Conservation (phyloP, 2,113 vertebrate species). For the Triplophysa dalaica region DNA sequence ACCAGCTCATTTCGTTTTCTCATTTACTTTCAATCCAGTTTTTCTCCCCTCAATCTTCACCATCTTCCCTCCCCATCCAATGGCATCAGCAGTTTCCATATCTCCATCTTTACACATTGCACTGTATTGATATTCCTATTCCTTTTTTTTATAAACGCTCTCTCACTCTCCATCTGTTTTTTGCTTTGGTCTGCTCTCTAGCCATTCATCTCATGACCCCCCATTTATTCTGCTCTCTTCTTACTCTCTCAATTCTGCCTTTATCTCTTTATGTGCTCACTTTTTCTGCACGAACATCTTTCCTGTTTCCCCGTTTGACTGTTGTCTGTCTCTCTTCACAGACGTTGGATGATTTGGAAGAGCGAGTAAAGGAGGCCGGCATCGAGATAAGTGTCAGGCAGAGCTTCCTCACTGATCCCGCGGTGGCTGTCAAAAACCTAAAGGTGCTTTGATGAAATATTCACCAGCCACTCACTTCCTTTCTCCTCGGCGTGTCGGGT, state of each 20-base stretch:
- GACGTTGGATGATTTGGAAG: conserved; percentile 92
- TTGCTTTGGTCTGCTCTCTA: background rate
- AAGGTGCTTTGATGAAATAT: conserved; percentile 80
- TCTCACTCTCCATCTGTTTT: background rate
- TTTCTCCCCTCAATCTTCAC: background rate
- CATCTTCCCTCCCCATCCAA: background rate
- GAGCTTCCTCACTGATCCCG: conserved; percentile 94
- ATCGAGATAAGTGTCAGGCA: conserved; percentile 95
- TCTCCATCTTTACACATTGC: too few relatives aligned
- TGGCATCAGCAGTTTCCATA: background rate
- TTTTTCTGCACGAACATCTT: background rate
- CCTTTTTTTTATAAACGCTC: background rate
- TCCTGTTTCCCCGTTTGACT: background rate
- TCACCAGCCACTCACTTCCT: conserved; percentile 30
- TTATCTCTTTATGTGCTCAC: conserved; percentile 10
- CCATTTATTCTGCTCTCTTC: conserved; percentile 7
- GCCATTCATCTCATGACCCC: background rate
- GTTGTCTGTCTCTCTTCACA: conserved; percentile 56
- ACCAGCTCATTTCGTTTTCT: conserved; percentile 27
- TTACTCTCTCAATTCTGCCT: conserved; percentile 4
- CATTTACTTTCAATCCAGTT: conserved; percentile 36
- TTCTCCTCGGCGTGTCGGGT: conserved; percentile 29
- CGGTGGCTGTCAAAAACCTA: conserved; percentile 91
- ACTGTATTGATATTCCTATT: background rate
- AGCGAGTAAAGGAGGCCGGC: conserved; percentile 87